These are phyloP conservation scores for Hybognathus amarus DNA, from an alignment of 2,797 vertebrate species.

Conservation along the genomic window DNA sequence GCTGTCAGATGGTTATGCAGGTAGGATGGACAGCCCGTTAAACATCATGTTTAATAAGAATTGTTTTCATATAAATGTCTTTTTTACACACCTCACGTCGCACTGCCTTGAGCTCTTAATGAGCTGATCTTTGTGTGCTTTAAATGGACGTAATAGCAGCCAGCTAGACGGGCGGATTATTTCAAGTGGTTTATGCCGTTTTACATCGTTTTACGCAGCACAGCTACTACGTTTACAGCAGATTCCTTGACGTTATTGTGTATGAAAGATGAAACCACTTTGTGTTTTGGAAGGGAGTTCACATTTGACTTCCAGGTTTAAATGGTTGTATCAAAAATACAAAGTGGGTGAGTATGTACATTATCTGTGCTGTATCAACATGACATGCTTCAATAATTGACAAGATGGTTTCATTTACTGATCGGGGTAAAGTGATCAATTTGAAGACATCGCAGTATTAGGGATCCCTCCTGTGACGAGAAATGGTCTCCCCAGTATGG, in stretches of 20 bases:
- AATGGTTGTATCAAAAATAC: background rate
- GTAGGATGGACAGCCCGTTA: conserved; percentile 65
- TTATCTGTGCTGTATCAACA: background rate
- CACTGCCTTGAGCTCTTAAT: background rate
- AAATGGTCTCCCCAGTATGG: conserved; percentile 37
- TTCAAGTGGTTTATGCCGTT: background rate
- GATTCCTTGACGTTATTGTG: conserved; percentile 41
- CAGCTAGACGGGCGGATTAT: background rate
- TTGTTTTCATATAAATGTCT: background rate
- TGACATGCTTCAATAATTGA: background rate
- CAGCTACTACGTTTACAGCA: conserved; percentile 19
- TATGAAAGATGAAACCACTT: conserved; percentile 53
- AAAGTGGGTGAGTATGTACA: background rate
- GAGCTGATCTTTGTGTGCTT: conserved; percentile 10
- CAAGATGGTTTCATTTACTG: background rate
- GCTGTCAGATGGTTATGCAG: conserved; percentile 84
- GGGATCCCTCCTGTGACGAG: conserved; percentile 19
- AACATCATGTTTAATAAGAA: conserved; percentile 13
- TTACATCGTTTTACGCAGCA: background rate
- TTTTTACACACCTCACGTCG: background rate
- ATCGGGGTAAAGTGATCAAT: background rate
- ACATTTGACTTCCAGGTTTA: background rate
- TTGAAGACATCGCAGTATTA: background rate
- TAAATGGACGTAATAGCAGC: background rate
- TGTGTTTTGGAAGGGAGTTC: conserved; percentile 32